Conservation (phyloP, 92 coral and sea anemone genomes). For the Porites evermanni region DNA sequence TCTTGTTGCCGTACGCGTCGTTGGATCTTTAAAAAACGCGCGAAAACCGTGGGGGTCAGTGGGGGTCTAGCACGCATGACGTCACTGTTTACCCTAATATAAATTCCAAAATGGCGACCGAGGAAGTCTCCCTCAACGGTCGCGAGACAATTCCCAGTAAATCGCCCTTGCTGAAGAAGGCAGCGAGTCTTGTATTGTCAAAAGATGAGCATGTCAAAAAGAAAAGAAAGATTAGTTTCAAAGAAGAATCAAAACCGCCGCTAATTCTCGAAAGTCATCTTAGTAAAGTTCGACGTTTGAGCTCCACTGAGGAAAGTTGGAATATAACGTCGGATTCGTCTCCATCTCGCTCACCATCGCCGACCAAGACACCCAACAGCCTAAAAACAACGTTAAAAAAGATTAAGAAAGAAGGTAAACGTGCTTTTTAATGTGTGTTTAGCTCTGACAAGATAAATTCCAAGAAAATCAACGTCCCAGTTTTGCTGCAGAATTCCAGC, state of each 20-base stretch:
- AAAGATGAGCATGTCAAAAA: conserved; percentile 80
- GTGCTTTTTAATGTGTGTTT: not conserved
- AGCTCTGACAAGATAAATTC: not conserved
- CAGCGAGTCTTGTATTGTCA: conserved; percentile 54
- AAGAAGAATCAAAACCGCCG: conserved; percentile 37
- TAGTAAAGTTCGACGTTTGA: conserved; percentile 57
- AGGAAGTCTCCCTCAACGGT: conserved; percentile 74
- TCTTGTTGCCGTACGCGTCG: too few species aligned
- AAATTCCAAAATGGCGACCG: conserved; percentile 81
- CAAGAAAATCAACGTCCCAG: not conserved
- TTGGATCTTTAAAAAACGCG: not conserved
- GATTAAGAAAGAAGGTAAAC: conserved; percentile 92
- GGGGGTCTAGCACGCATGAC: conserved; percentile 8
- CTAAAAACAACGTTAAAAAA: conserved; percentile 92
- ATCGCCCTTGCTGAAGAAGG: conserved; percentile 61
- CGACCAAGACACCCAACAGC: conserved; percentile 78
- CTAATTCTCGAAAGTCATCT: conserved; percentile 22
- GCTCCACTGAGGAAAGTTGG: conserved; percentile 87
- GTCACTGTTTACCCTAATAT: conserved; percentile 45
- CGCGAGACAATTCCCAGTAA: conserved; percentile 52
- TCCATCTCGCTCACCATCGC: conserved; percentile 84
- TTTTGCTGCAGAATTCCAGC: not conserved
- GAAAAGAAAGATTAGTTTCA: conserved; percentile 73
- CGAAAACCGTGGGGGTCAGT: not conserved
- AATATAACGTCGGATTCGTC: conserved; percentile 82